These are phyloP conservation scores for Phrynocephalus forsythii DNA, from an alignment of 2,797 vertebrate genomes.

Conservation along the genomic window DNA sequence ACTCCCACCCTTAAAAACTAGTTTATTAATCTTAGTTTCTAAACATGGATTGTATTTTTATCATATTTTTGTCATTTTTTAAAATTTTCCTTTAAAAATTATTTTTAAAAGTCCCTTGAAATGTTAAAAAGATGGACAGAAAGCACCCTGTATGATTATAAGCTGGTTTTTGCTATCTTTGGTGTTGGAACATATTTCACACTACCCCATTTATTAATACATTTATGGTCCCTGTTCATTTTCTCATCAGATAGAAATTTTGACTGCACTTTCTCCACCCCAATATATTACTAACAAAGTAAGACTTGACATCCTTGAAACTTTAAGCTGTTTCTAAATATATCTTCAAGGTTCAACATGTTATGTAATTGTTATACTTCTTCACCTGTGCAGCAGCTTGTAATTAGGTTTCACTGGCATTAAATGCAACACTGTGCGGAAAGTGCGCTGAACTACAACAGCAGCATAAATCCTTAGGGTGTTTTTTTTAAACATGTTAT, in stretches of 20 bases:
- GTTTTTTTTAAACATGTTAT: no score
- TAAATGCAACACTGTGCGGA: slow-evolving; percentile 38
- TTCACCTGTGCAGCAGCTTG: slow-evolving; percentile 52
- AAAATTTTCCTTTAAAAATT: no score
- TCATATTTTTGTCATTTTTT: no score
- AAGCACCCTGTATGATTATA: background rate
- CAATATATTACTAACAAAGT: slow-evolving; percentile 51
- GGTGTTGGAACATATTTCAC: background rate
- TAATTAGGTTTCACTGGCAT: slow-evolving; percentile 51
- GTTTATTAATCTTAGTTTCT: background rate
- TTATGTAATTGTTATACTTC: slow-evolving; percentile 65
- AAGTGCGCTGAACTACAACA: background rate
- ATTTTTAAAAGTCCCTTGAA: background rate
- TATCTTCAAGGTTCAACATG: slow-evolving; percentile 63
- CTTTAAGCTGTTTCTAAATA: slow-evolving; percentile 70
- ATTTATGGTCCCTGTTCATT: slow-evolving; percentile 25
- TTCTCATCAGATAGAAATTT: slow-evolving; percentile 15
- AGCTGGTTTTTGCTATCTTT: background rate
- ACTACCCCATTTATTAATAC: background rate
- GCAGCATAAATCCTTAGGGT: background rate
- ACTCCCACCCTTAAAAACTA: background rate
- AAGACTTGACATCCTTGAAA: slow-evolving; percentile 62
- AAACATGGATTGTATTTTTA: background rate
- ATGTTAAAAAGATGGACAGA: background rate
- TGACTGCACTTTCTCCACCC: slow-evolving; percentile 3